Base-by-base conservation (phyloP, 2,113 vertebrate genomes). In the Phaetusa simplex region DNA sequence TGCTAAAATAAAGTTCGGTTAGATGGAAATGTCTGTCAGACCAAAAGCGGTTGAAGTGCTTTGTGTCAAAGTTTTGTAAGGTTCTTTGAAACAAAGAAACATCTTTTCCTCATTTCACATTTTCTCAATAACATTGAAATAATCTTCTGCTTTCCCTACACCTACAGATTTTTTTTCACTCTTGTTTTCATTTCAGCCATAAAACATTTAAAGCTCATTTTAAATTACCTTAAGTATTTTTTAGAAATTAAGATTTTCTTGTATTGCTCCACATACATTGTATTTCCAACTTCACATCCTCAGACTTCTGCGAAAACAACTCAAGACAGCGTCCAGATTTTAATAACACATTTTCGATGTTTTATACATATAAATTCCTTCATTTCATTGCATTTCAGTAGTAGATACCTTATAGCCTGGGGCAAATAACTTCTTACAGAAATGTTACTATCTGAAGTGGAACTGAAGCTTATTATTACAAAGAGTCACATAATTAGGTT, bases 401-500 rank as follows among this genome's bases (percentile, higher is more conserved):
- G 73, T 21, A 88, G 83, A 45, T 45, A 64, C 58, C 64, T 94
- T 36, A n/a, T 15, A 87, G 81, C 73, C 65, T 27, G 20, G 4
- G 62, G 86, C 83, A 94, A 67, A 49, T 5, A 65, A 78, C 30
- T 22, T 29, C 86, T 81, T 27, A 30, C 61, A 82, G 93, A 94
- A 76, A 76, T 73, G 71, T 96, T 69, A 53, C 70, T 70, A 52
- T 82, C 91, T 77, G 42, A 91, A 95, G 73, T 70, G 70, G 91
- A 95, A 90, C 84, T 93, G 94, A 97, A 93, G 95, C 78, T 95
- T 77, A 96, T 95, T 95, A 81, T 93, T 93, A 96, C 86, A 93
- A 91, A 94, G 82, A 91, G 81, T 24, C 91, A 73, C 27, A 42
- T 90, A 97, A 97, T 94, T 56, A 77, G 62, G 40, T 97, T 96